phyloP scores from a whole-genome alignment of 1,140 invertebrate species.

The Cyclargus thomasi region DNA sequence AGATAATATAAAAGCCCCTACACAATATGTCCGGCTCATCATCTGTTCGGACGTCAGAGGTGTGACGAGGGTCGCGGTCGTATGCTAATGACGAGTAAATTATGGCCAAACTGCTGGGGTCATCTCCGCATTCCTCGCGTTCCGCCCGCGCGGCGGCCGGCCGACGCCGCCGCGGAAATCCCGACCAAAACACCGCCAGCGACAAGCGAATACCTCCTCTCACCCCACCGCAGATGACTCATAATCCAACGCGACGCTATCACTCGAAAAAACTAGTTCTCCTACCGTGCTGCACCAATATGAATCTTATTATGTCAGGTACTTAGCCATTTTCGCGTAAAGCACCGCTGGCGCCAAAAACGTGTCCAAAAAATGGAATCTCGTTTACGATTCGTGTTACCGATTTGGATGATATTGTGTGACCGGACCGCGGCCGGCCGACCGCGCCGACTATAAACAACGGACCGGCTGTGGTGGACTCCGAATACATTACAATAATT shows the following conservation, averaged over 20 bases:
- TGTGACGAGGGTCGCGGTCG: slow-evolving; percentile 27
- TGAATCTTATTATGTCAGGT: slow-evolving; percentile 22
- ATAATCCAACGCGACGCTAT: slow-evolving; percentile 15
- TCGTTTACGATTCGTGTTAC: slow-evolving; percentile 33
- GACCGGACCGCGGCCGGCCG: slow-evolving; percentile 7
- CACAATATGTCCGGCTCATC: background rate
- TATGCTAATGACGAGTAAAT: slow-evolving; percentile 55
- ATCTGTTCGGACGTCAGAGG: slow-evolving; percentile 7
- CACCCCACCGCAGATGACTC: slow-evolving; percentile 9
- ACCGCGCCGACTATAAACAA: slow-evolving; percentile 42
- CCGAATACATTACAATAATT: slow-evolving; percentile 45
- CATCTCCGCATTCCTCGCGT: slow-evolving; percentile 64
- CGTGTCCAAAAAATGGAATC: slow-evolving; percentile 28
- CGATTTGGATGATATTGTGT: slow-evolving; percentile 35
- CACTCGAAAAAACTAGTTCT: slow-evolving; percentile 24
- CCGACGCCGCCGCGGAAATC: slow-evolving; percentile 30
- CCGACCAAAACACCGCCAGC: background rate
- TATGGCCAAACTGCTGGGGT: slow-evolving; percentile 45
- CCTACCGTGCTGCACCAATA: slow-evolving; percentile 5
- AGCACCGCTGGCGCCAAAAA: slow-evolving; percentile 37
- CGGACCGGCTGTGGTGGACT: slow-evolving; percentile 30
- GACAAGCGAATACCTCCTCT: slow-evolving; percentile 13
- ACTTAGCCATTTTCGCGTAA: slow-evolving; percentile 25
- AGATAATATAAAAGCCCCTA: background rate
- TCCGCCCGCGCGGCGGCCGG: slow-evolving; percentile 35